Conservation (phyloP, 1,140 invertebrate species). For the Hylaeus volcanicus region DNA sequence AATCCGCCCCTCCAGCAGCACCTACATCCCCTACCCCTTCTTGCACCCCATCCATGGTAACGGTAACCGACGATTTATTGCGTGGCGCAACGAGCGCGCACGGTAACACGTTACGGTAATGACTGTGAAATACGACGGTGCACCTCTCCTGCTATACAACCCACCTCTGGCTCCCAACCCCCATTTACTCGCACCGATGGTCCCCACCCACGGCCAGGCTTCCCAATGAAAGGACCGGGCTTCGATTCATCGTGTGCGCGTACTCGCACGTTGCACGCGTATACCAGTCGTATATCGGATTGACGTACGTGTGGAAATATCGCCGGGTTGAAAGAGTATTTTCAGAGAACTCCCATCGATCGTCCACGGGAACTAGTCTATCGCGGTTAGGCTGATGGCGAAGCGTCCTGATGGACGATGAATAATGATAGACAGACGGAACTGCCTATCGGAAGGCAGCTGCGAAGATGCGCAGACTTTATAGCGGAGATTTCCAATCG, state of each 20-base stretch:
- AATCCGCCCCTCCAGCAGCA: conserved; percentile 24
- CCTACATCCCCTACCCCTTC: conserved; percentile 16
- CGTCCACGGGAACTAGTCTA: conserved; percentile 10
- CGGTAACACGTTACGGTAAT: conserved; percentile 76
- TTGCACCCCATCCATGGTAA: conserved; percentile 58
- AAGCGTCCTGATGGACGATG: conserved; percentile 6
- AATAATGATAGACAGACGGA: conserved; percentile 20
- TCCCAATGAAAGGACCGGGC: conserved; percentile 52
- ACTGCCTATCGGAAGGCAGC: conserved; percentile 1
- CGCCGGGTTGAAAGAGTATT: conserved; percentile 24
- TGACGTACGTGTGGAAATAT: conserved; percentile 46
- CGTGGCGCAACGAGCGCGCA: conserved; percentile 67
- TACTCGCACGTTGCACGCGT: conserved; percentile 29
- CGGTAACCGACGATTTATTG: conserved; percentile 76
- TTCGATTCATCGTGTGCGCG: conserved; percentile 48
- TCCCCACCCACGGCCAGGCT: background rate
- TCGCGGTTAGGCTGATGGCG: conserved; percentile 20
- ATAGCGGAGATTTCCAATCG: too few relatives aligned
- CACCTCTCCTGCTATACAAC: conserved; percentile 45
- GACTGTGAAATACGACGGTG: conserved; percentile 77
- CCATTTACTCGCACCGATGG: conserved; percentile 4
- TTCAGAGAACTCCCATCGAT: conserved; percentile 37
- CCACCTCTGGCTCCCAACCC: conserved; percentile 32
- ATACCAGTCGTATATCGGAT: conserved; percentile 22
- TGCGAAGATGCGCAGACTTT: background rate